Conservation (phyloP, 2,797 vertebrate species). For the Lacerta agilis region DNA sequence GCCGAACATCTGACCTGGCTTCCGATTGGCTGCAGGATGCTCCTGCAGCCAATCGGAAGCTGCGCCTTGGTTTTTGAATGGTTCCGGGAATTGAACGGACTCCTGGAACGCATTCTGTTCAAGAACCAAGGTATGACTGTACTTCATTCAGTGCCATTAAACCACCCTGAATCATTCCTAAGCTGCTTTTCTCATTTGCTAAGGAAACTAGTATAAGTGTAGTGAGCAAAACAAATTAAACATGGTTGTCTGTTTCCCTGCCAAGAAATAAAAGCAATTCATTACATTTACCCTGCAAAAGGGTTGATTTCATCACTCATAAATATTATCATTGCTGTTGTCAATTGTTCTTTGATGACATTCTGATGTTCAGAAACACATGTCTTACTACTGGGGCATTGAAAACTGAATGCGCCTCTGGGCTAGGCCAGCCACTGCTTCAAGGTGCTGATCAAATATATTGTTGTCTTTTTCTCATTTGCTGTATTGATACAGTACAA, state of each 20-base stretch:
- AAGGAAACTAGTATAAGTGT: neutral
- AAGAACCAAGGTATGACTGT: no score
- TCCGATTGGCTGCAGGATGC: no score
- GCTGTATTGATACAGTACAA: neutral
- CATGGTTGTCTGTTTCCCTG: neutral
- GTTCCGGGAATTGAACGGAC: no score
- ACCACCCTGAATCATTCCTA: neutral
- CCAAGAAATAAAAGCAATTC: no score
- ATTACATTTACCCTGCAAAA: neutral
- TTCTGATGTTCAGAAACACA: neutral
- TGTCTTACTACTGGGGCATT: neutral
- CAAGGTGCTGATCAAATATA: no score
- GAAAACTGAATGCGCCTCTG: neutral
- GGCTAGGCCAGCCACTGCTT: no score
- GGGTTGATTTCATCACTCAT: neutral
- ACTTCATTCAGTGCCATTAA: no score
- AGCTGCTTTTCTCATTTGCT: neutral
- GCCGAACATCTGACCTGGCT: no score
- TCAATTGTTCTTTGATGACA: neutral
- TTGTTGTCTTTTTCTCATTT: neutral
- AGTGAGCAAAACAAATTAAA: neutral
- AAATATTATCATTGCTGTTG: neutral
- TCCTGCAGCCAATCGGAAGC: no score
- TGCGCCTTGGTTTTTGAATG: no score
- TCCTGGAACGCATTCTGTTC: no score